Conservation (phyloP, 2,888 invertebrate genomes). For the Anticlea derivata region DNA sequence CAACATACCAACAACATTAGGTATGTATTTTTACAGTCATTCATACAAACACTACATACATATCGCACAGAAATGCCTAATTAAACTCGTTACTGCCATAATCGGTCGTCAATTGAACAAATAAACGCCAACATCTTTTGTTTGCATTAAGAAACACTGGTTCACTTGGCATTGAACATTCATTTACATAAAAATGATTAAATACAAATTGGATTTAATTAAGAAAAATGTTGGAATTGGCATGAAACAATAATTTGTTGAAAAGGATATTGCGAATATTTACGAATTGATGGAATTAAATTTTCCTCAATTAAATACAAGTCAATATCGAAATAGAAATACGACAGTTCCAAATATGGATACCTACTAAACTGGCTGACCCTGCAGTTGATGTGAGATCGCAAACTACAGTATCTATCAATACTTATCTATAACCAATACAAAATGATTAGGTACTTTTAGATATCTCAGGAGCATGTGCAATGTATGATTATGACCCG, state of each 20-base stretch:
- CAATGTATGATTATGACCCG: conserved; percentile 15
- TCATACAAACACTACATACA: neutral
- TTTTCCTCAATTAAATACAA: too few species aligned
- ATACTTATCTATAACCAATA: too few species aligned
- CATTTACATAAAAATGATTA: conserved; percentile 17
- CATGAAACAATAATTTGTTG: neutral
- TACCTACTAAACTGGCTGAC: too few species aligned
- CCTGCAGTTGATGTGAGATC: too few species aligned
- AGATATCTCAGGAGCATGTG: too few species aligned
- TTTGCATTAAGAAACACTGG: conserved; percentile 44
- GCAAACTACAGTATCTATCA: too few species aligned
- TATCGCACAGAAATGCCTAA: conserved; percentile 39
- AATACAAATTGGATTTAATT: neutral
- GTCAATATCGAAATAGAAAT: too few species aligned
- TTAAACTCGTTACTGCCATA: conserved; percentile 43
- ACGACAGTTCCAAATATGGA: too few species aligned
- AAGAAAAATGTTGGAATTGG: neutral
- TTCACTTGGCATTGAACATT: conserved; percentile 40
- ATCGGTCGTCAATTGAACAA: conserved; percentile 61
- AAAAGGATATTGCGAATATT: too few species aligned
- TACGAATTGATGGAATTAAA: too few species aligned
- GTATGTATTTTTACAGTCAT: neutral
- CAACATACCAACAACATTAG: neutral
- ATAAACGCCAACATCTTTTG: conserved; percentile 45
- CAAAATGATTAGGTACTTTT: too few species aligned